These are phyloP conservation scores for Harpalus rubripes DNA, from an alignment of 2,888 invertebrate genomes.

Conservation along the genomic window DNA sequence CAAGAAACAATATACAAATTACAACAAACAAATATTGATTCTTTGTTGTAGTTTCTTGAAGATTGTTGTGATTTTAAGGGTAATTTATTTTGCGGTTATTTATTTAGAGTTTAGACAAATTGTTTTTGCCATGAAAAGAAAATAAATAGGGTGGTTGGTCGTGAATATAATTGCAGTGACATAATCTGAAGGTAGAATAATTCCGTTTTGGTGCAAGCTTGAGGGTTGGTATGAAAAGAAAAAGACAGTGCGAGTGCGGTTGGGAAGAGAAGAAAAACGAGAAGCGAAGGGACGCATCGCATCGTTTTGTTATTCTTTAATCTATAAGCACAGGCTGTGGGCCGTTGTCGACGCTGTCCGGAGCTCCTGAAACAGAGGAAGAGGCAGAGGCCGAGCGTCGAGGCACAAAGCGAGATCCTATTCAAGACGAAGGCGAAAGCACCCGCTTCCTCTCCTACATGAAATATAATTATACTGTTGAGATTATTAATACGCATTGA, in stretches of 20 bases:
- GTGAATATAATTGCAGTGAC: slow-evolving; percentile 5
- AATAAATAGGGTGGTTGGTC: not conserved
- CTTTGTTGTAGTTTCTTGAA: no score
- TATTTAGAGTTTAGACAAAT: not conserved
- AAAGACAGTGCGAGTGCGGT: slow-evolving; percentile 14
- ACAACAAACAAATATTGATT: no score
- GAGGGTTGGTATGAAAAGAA: slow-evolving; percentile 20
- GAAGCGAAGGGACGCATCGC: slow-evolving; percentile 26
- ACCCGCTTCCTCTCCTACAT: not conserved
- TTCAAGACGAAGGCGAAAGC: not conserved
- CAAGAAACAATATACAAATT: no score
- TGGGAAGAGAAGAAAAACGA: slow-evolving; percentile 29
- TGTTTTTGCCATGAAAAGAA: not conserved
- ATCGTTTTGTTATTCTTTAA: slow-evolving; percentile 51
- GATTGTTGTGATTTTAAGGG: not conserved
- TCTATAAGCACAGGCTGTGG: slow-evolving; percentile 46
- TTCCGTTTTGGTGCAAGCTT: slow-evolving; percentile 21
- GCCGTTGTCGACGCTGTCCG: not conserved
- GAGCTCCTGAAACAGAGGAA: not conserved
- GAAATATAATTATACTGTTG: slow-evolving; percentile 47
- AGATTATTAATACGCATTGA: slow-evolving; percentile 50
- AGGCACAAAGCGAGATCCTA: not conserved
- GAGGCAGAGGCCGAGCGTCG: not conserved
- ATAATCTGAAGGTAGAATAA: slow-evolving; percentile 12
- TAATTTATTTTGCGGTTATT: not conserved